Base-by-base conservation (phyloP, 1,140 invertebrate genomes). In the Aphelinus atriplicis region DNA sequence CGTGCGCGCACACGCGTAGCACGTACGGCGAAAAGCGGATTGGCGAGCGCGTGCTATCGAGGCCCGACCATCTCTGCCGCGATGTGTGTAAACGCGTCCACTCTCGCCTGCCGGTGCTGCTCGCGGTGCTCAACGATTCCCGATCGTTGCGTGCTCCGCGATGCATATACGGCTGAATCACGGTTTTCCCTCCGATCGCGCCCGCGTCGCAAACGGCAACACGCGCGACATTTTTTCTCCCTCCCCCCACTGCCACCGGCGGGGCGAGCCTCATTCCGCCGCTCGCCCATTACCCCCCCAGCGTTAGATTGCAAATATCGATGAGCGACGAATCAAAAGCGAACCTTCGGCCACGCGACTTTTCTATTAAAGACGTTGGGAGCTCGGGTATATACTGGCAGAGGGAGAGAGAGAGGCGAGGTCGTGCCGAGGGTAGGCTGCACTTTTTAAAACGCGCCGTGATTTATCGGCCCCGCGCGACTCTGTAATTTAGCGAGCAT, bases 401-500 rank as follows among this genome's bases (percentile, higher is more conserved):
- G 51, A 6, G 9, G 51, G 51, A 53, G 51, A 53, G 51, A 67
- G 9, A 47, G 26, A 61, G 56, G 42, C 63, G 56, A 68, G 61
- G 66, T 58, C 73, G 65, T 43, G n/a, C 53, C 7, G 57, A 60
- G 5, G 26, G 26, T 26, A 4, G 7, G 7, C 26, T 4, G 7
- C 57, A 10, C 26, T 60, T 60, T 60, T 66, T 66, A 61, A 67
- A 71, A 71, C 45, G 63, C 73, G 55, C 63, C 56, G n/a, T 72
- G 75, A 76, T 76, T 72, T 76, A 76, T 76, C 69, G 75, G 68
- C 56, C 62, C 3, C 63, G 50, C 63, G 51, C 63, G 50, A 48
- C 73, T 67, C 68, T 76, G 64, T 71, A 71, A 76, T 76, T 76
- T 76, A n/a, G 61, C 63, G 74, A 60, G 63, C 62, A 47, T 58